Evolutionary conservation across 2,113 vertebrate species (phyloP).

Genomic region (Benitochromis conjunctus): DNA sequence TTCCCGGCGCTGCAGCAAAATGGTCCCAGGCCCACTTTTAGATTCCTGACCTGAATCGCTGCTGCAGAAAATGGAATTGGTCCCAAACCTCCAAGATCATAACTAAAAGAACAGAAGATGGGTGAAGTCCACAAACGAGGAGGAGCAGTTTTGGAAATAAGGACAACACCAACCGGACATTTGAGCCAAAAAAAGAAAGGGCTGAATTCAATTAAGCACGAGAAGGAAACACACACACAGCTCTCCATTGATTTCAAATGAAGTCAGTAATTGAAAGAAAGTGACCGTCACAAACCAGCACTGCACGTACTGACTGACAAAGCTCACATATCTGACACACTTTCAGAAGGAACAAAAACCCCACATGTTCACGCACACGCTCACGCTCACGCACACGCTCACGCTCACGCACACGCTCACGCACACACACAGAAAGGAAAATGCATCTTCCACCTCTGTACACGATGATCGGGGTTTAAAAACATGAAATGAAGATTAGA

Average conservation of each 20-base stretch:
- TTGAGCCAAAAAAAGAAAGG: background rate
- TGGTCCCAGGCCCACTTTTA: slow-evolving; percentile 36
- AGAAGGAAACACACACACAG: background rate
- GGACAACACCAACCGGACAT: slow-evolving; percentile 4
- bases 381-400: background rate
- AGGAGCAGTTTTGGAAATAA: slow-evolving; percentile 35
- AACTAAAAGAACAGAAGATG: background rate
- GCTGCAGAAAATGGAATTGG: slow-evolving; percentile 41
- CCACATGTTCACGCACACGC: background rate
- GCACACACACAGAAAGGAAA: background rate
- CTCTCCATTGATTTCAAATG: slow-evolving; percentile 30
- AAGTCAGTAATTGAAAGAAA: slow-evolving; percentile 48
- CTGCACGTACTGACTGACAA: background rate
- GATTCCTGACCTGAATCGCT: slow-evolving; percentile 52
- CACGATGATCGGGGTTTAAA: no score
- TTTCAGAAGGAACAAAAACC: background rate
- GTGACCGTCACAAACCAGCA: background rate
- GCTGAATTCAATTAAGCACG: slow-evolving; percentile 26
- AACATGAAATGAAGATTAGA: no score
- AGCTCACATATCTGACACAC: slow-evolving; percentile 6
- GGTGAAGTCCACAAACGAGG: background rate
- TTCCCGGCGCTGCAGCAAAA: background rate
- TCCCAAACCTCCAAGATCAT: slow-evolving; percentile 33
- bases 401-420: background rate
- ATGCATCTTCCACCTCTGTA: background rate